These are phyloP conservation scores for Molossus molossus DNA, from an alignment of 2,797 vertebrate genomes.

Conservation along the genomic window DNA sequence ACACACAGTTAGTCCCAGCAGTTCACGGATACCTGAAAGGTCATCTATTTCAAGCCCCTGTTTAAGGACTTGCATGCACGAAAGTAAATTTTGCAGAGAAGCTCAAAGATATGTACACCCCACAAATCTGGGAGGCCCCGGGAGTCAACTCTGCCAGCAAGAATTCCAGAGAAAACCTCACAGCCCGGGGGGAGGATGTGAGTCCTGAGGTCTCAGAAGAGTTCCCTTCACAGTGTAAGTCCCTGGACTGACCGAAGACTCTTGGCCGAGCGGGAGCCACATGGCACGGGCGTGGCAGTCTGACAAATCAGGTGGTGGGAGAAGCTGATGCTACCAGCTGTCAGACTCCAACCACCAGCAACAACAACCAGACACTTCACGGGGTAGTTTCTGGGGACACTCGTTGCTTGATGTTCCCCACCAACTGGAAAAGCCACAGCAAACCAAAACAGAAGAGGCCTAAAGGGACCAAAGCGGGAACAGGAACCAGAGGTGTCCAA, in stretches of 20 bases:
- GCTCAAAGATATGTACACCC: neutral
- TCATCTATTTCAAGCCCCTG: neutral
- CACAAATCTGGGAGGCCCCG: neutral
- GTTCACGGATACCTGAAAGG: neutral
- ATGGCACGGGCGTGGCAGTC: constrained; percentile 7
- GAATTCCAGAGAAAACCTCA: constrained; percentile 63
- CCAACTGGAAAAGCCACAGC: neutral
- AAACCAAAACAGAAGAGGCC: neutral
- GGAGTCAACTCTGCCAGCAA: constrained; percentile 67
- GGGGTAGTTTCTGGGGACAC: constrained; percentile 23
- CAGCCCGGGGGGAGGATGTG: constrained; percentile 57
- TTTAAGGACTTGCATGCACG: neutral
- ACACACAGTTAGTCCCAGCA: neutral
- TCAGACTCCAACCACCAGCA: neutral
- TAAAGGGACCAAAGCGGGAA: neutral
- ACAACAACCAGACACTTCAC: neutral
- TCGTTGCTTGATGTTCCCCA: neutral
- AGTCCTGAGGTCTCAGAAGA: constrained; percentile 69
- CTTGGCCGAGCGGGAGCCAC: constrained; percentile 20
- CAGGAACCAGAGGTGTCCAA: neutral
- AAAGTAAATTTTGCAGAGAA: constrained; percentile 37
- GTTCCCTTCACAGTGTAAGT: constrained; percentile 70
- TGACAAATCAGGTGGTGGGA: neutral
- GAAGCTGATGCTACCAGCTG: neutral
- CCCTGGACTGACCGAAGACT: constrained; percentile 60